Base-by-base conservation (phyloP, 2,797 vertebrate genomes). In the Lindbergichthys nudifrons region DNA sequence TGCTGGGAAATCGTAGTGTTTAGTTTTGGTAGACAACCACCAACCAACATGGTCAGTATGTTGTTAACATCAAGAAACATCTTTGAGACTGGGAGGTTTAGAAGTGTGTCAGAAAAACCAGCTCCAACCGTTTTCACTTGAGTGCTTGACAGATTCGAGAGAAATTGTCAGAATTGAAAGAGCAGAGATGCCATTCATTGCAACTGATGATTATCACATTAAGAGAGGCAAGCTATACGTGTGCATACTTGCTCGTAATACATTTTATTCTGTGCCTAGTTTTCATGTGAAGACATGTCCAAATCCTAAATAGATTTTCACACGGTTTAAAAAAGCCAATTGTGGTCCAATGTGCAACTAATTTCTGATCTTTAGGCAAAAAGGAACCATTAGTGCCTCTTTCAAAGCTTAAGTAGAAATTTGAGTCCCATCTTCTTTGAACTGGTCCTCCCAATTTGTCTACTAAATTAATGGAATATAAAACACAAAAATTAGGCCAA, bases 1-100 rank as follows among this genome's bases (percentile, higher is more conserved):
- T 64, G 30, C 65, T 63, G 5, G 7, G 67, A 77, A 75, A 43
- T 47, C 1, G 15, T 3, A 12, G n/a, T 61, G 32, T 66, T 67
- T 42, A 10, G 46, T 15, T 64, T 39, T 43, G 56, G 52, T 73
- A 8, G 10, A 65, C 19, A 51, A 32, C 43, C 5, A 12, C 30
- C 13, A 13, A 64, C 8, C 52, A 23, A 8, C 10, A 2, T 3
- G 50, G 30, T 23, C 3, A 61, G 30, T 10, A 58, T 39, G 18
- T 21, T 30, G 12, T 21, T 62, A 56, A 45, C 21, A 26, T n/a
- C 11, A 12, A 26, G 42, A 41, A 32, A 42, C 51, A 5, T 66
- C 18, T 4, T 3, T 18, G 12, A 63, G 64, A 21, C 15, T 51
- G 15, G 13, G 14, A 57, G 14, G 16, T 53, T 15, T 14, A 0